Conservation (phyloP, 2,113 vertebrate genomes). For the Toxotes jaculatrix region DNA sequence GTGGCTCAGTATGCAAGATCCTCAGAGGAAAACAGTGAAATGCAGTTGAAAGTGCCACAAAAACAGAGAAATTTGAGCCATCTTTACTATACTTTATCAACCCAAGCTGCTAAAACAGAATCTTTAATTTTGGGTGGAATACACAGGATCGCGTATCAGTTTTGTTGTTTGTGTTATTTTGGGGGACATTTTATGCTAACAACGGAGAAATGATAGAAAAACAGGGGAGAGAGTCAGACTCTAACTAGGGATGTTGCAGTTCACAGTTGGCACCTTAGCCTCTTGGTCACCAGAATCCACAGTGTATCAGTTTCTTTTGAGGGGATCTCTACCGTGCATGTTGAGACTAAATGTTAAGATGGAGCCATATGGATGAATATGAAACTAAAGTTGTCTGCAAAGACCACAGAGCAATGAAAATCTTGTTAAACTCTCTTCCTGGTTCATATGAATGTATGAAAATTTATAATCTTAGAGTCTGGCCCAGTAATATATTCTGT, state of each 20-base stretch:
- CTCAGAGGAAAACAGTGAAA: constrained; percentile 1
- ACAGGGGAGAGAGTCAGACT: neutral
- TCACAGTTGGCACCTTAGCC: neutral
- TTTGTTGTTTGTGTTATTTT: neutral
- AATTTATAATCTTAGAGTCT: constrained; percentile 37
- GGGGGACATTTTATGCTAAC: neutral
- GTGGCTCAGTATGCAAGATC: neutral
- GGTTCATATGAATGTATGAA: constrained; percentile 42
- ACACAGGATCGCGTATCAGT: neutral
- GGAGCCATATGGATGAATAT: neutral
- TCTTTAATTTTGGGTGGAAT: neutral
- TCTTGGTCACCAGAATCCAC: neutral
- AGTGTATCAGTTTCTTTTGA: neutral
- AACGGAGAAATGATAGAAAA: neutral
- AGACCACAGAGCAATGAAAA: neutral
- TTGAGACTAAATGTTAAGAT: constrained; percentile 11
- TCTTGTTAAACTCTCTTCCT: constrained; percentile 1
- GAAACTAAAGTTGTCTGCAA: constrained; percentile 6
- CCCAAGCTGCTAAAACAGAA: neutral
- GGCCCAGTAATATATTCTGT: constrained; percentile 33
- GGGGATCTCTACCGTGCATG: neutral
- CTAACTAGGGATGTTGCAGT: neutral
- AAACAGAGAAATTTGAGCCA: neutral
- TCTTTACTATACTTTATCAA: neutral
- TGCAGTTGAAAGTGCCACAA: neutral